These are phyloP conservation scores for Thera obeliscata DNA, from an alignment of 2,888 invertebrate genomes.

Conservation along the genomic window DNA sequence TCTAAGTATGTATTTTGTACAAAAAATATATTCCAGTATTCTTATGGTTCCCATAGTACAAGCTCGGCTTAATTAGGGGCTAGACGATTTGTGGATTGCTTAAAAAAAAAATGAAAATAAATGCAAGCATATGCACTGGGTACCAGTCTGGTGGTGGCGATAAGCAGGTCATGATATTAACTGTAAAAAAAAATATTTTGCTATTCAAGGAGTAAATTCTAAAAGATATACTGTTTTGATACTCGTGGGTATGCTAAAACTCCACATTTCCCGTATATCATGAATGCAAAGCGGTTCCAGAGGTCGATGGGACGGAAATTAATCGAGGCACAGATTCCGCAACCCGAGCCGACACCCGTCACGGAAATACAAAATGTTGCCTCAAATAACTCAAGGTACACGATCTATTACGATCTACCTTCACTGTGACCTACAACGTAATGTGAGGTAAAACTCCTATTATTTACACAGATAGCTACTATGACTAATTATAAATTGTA, in stretches of 20 bases:
- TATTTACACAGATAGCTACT: background rate
- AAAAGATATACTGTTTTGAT: background rate
- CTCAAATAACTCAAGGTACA: conserved; percentile 12
- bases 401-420: background rate
- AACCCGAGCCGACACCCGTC: conserved; percentile 42
- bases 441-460: background rate
- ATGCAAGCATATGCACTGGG: too few relatives aligned
- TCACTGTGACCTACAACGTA: background rate
- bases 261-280: conserved; percentile 36
- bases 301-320: conserved; percentile 57
- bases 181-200: too few relatives aligned
- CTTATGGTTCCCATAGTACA: too few relatives aligned
- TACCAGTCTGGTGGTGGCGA: too few relatives aligned
- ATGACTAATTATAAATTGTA: background rate
- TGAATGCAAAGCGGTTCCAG: conserved; percentile 21
- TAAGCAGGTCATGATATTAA: too few relatives aligned
- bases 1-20: too few relatives aligned
- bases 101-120: too few relatives aligned
- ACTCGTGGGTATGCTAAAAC: conserved; percentile 17
- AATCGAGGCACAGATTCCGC: conserved; percentile 54
- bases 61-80: too few relatives aligned
- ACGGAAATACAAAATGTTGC: conserved; percentile 43
- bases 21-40: too few relatives aligned
- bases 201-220: background rate
- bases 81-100: too few relatives aligned